Evolutionary conservation across 2,797 vertebrate species (phyloP).

Genomic region (Bufotes viridis): DNA sequence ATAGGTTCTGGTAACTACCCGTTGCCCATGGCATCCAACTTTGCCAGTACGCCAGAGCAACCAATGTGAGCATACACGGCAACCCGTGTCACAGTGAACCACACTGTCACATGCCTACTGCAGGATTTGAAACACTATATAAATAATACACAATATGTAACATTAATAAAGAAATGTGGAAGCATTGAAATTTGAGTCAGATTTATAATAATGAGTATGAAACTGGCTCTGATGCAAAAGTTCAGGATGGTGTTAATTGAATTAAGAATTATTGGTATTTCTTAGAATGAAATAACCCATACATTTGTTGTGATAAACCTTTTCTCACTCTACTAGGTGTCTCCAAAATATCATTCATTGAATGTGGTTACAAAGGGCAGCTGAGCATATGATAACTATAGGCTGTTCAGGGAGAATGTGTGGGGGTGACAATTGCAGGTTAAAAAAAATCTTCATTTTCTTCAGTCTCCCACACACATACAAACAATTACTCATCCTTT

Average conservation of each 20-base stretch:
- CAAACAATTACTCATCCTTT: conserved; percentile 65
- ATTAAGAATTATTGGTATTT: background rate
- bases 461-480: conserved; percentile 70
- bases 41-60: no score
- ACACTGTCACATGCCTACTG: background rate
- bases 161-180: background rate
- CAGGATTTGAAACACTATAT: background rate
- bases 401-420: conserved; percentile 71
- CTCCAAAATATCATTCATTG: background rate
- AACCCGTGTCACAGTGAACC: no score
- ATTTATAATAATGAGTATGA: background rate
- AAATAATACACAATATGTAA: background rate
- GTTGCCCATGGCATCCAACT: no score
- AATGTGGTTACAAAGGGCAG: conserved; percentile 66
- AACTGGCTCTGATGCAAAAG: background rate
- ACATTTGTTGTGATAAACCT: background rate
- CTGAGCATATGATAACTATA: conserved; percentile 63
- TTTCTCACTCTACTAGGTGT: background rate
- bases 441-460: conserved; percentile 74
- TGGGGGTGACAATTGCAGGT: conserved; percentile 76
- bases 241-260: background rate
- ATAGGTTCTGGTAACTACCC: no score
- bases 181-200: background rate
- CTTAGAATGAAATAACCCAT: background rate
- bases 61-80: no score